Evolutionary conservation across 1,140 invertebrate species (phyloP), one percentile per base, ranked within the genome.

Genomic region (Periplaneta americana): DNA sequence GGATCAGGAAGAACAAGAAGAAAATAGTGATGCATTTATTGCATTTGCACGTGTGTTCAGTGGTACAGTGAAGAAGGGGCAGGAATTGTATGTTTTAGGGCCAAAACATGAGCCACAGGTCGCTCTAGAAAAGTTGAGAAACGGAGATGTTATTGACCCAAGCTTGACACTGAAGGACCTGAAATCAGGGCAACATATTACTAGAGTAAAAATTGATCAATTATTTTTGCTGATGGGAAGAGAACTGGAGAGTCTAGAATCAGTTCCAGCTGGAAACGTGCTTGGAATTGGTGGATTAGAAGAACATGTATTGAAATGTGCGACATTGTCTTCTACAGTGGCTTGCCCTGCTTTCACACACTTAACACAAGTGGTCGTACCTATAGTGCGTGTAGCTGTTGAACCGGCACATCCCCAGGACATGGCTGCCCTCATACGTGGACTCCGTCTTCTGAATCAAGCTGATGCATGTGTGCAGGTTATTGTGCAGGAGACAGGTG

Each of bases 11-110:
- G 48, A n/a, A 66, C 48, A 66, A 82, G 85, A 88, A 83, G 83
- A 85, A 80, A 85, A 88, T 80, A 92, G 95, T 81, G 92, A 93
- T 83, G 92, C 92, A 81, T 96, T 99, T 86, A 91, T 99, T 82
- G 98, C 97, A 3, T 98, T 99, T 91, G 97, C 97, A 28, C 91
- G 98, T 85, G 91, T 99, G 39, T 99, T 97, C 87, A 98, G 97
- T 88, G 98, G 98, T 13, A 95, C 90, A 77, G 85, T 99, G 11
- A 92, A 87, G 81, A 91, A 92, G 85, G 97, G 96, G n/a, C 91
- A 94, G 84, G 92, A 93, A 85, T 87, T 95, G 18, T 99, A 94
- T 89, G 95, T 98, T 36, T 88, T 99, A 11, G 94, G 96, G 11
- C 97, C 97, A 11, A 98, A 98, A 89, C 97, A 98, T 89, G 93